Evolutionary conservation across 1,140 invertebrate species (phyloP).

Genomic region (Papilio polytes): DNA sequence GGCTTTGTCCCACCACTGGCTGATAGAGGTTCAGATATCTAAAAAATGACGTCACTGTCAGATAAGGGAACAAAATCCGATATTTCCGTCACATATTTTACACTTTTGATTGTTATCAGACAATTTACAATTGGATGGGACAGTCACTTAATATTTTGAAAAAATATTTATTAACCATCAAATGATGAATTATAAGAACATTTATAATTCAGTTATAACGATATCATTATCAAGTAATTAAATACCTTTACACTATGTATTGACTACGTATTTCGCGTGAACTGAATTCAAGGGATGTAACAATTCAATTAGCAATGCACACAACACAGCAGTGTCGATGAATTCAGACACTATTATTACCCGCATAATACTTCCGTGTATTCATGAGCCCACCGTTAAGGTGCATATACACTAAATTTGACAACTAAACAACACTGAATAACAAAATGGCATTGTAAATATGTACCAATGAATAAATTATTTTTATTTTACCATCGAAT

Average conservation of each 20-base stretch:
- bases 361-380: constrained; percentile 21
- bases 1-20: too few relatives aligned
- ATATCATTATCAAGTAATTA: neutral
- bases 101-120: too few relatives aligned
- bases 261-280: neutral
- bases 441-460: too few relatives aligned
- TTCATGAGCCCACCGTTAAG: constrained; percentile 18
- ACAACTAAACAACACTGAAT: neutral
- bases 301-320: constrained; percentile 23
- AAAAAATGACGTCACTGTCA: too few relatives aligned
- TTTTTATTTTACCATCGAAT: too few relatives aligned
- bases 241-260: neutral
- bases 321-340: neutral
- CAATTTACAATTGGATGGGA: too few relatives aligned
- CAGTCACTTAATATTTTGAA: too few relatives aligned
- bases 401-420: neutral
- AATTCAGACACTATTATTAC: constrained; percentile 33
- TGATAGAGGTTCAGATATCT: too few relatives aligned
- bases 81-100: too few relatives aligned
- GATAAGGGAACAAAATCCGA: too few relatives aligned
- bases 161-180: too few relatives aligned
- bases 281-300: constrained; percentile 5
- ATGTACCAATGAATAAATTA: too few relatives aligned
- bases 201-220: neutral
- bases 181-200: neutral